phyloP scores from a whole-genome alignment of 2,797 vertebrate species.

The Neoniphon sammara region DNA sequence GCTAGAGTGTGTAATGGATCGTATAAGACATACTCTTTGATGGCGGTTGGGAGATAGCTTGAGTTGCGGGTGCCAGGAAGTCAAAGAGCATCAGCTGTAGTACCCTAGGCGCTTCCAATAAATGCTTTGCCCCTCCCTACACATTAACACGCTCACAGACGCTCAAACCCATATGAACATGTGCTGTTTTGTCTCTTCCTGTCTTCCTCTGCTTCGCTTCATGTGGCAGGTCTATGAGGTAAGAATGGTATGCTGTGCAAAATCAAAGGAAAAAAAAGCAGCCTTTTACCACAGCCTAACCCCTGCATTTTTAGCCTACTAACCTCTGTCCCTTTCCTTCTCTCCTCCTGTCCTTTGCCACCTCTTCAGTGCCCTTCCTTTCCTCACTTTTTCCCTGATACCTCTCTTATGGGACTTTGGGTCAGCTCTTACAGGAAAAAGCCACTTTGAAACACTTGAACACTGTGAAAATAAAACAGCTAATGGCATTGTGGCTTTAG shows the following conservation, averaged over 20 bases:
- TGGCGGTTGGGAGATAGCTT: constrained; percentile 39
- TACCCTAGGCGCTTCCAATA: constrained; percentile 22
- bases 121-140: constrained; percentile 37
- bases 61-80: not conserved
- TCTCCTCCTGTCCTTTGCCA: constrained; percentile 26
- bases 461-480: not conserved
- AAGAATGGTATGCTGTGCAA: constrained; percentile 84
- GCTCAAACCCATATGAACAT: constrained; percentile 72
- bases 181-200: constrained; percentile 81
- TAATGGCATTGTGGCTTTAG: not conserved
- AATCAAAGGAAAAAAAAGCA: constrained; percentile 39
- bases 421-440: constrained; percentile 35
- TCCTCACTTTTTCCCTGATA: constrained; percentile 29
- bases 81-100: constrained; percentile 8
- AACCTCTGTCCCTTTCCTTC: constrained; percentile 77
- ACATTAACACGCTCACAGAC: constrained; percentile 56
- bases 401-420: constrained; percentile 46
- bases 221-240: constrained; percentile 98
- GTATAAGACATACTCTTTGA: constrained; percentile 36
- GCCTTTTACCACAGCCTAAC: constrained; percentile 76
- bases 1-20: constrained; percentile 21
- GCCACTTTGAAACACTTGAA: constrained; percentile 33
- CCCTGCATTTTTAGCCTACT: constrained; percentile 78
- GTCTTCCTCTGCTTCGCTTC: constrained; percentile 85
- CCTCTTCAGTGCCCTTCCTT: constrained; percentile 37